Conservation (phyloP, 1,140 invertebrate species). For the Drosophila prosaltans region DNA sequence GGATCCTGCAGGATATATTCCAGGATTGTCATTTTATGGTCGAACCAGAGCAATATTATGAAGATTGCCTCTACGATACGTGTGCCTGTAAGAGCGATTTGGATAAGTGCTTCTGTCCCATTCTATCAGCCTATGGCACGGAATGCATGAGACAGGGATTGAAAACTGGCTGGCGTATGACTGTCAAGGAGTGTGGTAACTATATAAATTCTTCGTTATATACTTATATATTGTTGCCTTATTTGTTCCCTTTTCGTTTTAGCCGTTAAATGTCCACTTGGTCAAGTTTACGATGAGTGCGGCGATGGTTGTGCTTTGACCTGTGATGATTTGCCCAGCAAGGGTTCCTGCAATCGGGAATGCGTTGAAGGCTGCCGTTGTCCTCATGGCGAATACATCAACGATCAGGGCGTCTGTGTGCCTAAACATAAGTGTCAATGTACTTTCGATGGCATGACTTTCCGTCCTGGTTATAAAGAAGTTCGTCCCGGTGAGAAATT, state of each 20-base stretch:
- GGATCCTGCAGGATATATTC: slow-evolving; percentile 88
- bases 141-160: slow-evolving; percentile 90
- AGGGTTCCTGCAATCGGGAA: slow-evolving; percentile 64
- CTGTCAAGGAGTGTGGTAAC: slow-evolving; percentile 89
- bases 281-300: slow-evolving; percentile 91
- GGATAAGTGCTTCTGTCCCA: slow-evolving; percentile 90
- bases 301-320: slow-evolving; percentile 89
- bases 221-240: not conserved
- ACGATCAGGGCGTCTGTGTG: slow-evolving; percentile 89
- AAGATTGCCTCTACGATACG: slow-evolving; percentile 93
- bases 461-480: slow-evolving; percentile 89
- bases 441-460: slow-evolving; percentile 88
- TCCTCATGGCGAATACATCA: slow-evolving; percentile 89
- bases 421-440: slow-evolving; percentile 91
- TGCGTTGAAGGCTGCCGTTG: slow-evolving; percentile 96
- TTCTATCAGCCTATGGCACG: slow-evolving; percentile 90
- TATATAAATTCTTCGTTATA: slow-evolving; percentile 40
- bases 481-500: slow-evolving; percentile 87
- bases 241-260: not conserved
- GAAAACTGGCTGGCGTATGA: slow-evolving; percentile 89
- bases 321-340: slow-evolving; percentile 86
- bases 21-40: slow-evolving; percentile 92
- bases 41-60: slow-evolving; percentile 90
- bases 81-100: slow-evolving; percentile 89
- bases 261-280: slow-evolving; percentile 89